Base-by-base conservation (phyloP, 2,888 invertebrate genomes). In the Pyralis farinalis region DNA sequence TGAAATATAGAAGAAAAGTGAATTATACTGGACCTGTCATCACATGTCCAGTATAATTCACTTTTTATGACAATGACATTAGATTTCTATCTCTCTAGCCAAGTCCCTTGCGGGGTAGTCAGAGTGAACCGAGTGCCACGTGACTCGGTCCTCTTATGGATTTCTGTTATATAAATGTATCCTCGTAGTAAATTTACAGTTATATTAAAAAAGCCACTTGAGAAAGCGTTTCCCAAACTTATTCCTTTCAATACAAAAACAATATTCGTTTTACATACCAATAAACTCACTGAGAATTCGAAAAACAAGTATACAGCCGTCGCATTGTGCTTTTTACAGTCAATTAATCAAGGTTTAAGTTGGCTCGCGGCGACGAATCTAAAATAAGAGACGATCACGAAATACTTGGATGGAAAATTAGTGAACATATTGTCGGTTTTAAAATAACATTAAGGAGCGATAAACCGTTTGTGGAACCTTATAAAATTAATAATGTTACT, bases 391-490 rank as follows among this genome's bases (percentile, higher is more conserved):
- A 62, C 53, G 47, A 55, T 56, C 46, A 52, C 51, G 46, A 36
- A 58, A 54, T 52, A 47, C 56, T 47, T 35, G 48, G 44, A 39
- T 37, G 53, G 57, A 56, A 61, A 63, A 69, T 72, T 62, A 63
- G 52, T 56, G 62, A 65, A 66, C 79, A 72, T 74, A 78, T 67
- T 78, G 81, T 78, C 70, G 75, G 78, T 74, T 79, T 80, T 65
- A 74, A 76, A 84, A 83, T 79, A 78, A 82, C 81, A 80, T 73
- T 82, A 78, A 85, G 74, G 69, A 70, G 80, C 71, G 76, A 79
- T 83, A 76, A 85, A 73, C 66, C 71, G 71, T 74, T 80, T 70
- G 66, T 77, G 75, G 60, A 75, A 78, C 73, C 72, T 74, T 71
- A 39, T 71, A 68, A 77, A 79, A 80, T 81, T 69, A 78, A 84